Evolutionary conservation across 2,113 vertebrate species (phyloP), one percentile per base, ranked within the genome.

Genomic region (Microcebus murinus): DNA sequence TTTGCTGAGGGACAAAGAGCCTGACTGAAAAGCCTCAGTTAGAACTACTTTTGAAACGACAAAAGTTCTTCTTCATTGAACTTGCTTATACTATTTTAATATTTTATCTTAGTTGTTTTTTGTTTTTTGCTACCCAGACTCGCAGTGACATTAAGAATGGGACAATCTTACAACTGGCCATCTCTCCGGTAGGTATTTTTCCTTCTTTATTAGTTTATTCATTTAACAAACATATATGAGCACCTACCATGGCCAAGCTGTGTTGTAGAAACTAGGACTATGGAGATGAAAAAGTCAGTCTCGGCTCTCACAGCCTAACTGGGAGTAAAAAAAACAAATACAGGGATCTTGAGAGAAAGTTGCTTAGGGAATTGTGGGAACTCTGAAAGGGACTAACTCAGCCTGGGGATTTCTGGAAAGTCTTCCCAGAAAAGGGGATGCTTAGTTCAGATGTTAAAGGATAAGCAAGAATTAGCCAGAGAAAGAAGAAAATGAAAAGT

Each of bases 141-240:
- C 99, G 99, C n/a, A 98, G 99, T 67, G 99, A 99, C 92, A 99
- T 99, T 92, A 99, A 99, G 98, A 99, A 99, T 34, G 99, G 99
- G 94, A 99, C 99, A 45, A 99, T 99, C 97, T 99, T 99, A 55
- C 99, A 99, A 91, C 98, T 99, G 98, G 99, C 99, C 48, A 98
- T 99, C 93, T 99, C 99, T 73, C 99, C 99, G 36, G 99, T 99
- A 98, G 98, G 99, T 96, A 36, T 39, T 70, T 20, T 4, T 39
- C 68, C 76, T 52, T 70, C 71, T 48, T 90, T 4, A 7, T 61
- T 39, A 59, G 36, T 52, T 52, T 31, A 27, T 81, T 42, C 25
- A 27, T 85, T 79, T 45, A 76, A 29, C 29, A 74, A 20, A 42
- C 17, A 8, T 12, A 2, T 4, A 3, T 20, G 18, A 48, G 25